These are phyloP conservation scores for Adelognathus sp. DNA, from an alignment of 2,888 invertebrate species.

Conservation along the genomic window DNA sequence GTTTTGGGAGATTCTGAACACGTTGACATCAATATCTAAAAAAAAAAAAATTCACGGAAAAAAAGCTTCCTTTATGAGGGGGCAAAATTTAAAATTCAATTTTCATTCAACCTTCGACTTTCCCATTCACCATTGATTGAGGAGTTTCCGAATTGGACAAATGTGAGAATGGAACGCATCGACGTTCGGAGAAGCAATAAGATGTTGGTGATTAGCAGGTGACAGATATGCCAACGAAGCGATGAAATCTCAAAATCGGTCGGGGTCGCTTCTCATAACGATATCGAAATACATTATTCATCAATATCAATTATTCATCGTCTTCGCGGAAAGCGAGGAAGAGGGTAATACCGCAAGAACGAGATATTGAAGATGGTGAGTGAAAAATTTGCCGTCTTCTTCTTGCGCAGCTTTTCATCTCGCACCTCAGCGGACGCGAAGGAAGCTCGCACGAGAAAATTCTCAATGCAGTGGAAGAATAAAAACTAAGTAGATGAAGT, in stretches of 20 bases:
- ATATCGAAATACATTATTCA: slow-evolving; percentile 37
- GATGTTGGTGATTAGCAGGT: neutral
- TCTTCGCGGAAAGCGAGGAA: slow-evolving; percentile 7
- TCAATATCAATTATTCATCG: slow-evolving; percentile 12
- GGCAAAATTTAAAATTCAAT: no score
- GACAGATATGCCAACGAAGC: neutral
- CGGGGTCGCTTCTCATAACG: neutral
- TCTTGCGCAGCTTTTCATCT: neutral
- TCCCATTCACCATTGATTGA: no score
- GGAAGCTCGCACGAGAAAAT: slow-evolving; percentile 21
- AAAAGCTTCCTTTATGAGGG: no score
- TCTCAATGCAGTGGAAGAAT: neutral
- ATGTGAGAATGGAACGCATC: neutral
- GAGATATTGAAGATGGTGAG: slow-evolving; percentile 48
- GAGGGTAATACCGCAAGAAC: neutral
- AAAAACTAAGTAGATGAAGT: slow-evolving; percentile 10
- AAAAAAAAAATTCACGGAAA: no score
- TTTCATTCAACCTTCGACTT: no score
- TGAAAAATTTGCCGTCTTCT: neutral
- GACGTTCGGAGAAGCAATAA: neutral
- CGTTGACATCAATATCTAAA: no score
- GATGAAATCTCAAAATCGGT: neutral
- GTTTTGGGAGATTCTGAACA: no score
- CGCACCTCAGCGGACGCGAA: neutral
- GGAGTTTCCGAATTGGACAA: no score